Conservation (phyloP, 1,140 invertebrate species). For the Ceratina calcarata region DNA sequence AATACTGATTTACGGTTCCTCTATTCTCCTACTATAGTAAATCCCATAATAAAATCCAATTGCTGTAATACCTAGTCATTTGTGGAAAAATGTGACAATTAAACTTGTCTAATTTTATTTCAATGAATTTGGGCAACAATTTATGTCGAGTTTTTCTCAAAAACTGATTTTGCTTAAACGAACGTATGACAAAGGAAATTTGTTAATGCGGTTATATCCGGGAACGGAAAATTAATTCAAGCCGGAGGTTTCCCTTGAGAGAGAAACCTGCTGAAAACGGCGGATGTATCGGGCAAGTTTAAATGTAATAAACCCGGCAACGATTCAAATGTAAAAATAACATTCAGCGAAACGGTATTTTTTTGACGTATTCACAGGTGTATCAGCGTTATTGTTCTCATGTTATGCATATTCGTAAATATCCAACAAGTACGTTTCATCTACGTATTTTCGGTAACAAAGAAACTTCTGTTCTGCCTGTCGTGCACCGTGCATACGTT, state of each 20-base stretch:
- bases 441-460: neutral
- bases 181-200: neutral
- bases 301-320: slow-evolving; percentile 22
- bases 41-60: too few species aligned
- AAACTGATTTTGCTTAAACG: too few species aligned
- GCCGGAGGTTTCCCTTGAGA: neutral
- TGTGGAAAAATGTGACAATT: too few species aligned
- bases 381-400: neutral
- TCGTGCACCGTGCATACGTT: neutral
- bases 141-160: too few species aligned
- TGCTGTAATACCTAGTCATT: too few species aligned
- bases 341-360: neutral
- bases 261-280: neutral
- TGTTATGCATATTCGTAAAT: neutral
- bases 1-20: neutral
- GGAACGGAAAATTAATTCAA: neutral
- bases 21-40: too few species aligned
- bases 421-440: neutral
- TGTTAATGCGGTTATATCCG: too few species aligned
- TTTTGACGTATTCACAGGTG: too few species aligned
- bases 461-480: neutral
- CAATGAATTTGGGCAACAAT: too few species aligned
- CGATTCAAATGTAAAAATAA: slow-evolving; percentile 1
- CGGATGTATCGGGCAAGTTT: neutral
- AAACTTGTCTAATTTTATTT: too few species aligned